A percentile compares a stretch with the other conserved stretches of the same genome.
Evolutionary conservation across 2,113 vertebrate genomes (phyloP).

Genomic region (Alethe castanea): DNA sequence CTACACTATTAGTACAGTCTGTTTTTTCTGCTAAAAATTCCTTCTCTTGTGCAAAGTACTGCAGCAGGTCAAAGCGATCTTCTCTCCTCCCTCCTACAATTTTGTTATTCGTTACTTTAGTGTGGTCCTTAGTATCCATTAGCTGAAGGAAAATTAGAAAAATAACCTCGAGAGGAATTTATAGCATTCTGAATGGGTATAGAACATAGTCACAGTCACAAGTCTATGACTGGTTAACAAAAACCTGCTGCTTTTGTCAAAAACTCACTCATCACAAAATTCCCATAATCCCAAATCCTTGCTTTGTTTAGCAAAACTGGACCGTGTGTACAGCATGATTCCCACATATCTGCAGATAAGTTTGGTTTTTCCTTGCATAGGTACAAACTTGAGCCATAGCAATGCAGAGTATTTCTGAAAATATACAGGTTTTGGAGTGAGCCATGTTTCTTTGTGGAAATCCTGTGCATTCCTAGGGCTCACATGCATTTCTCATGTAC

Average conservation of each 20-base stretch:
- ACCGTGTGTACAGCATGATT: not conserved
- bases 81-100: not conserved
- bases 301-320: not conserved
- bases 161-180: not conserved
- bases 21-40: slow-evolving; percentile 8
- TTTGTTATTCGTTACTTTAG: not conserved
- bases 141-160: slow-evolving; percentile 1
- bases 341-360: not conserved
- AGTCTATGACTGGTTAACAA: not conserved
- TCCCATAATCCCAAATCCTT: not conserved
- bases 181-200: not conserved
- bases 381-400: not conserved
- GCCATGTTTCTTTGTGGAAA: not conserved
- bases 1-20: slow-evolving; percentile 30
- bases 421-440: not conserved
- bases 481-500: not conserved
- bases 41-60: not conserved
- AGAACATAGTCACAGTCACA: not conserved
- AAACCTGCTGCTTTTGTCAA: not conserved
- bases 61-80: slow-evolving; percentile 23
- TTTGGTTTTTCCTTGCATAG: not conserved
- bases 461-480: not conserved
- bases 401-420: not conserved
- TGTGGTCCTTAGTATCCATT: slow-evolving; percentile 17
- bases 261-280: not conserved